Base-by-base conservation (phyloP, 2,888 invertebrate genomes). In the Troides helena region DNA sequence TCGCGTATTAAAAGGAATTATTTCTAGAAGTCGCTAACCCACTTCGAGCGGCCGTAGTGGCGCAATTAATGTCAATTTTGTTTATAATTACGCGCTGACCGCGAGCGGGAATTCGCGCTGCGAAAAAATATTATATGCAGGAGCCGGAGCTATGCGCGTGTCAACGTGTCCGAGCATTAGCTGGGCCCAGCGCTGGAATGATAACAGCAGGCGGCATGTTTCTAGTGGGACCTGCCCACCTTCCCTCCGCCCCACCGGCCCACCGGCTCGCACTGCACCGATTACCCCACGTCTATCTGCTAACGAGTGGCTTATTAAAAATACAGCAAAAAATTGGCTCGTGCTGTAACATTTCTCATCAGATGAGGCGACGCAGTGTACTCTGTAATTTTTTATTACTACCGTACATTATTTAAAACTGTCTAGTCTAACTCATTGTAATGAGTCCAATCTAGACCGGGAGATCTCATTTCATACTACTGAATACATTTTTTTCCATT, bases 51-150 rank as follows among this genome's bases (percentile, higher is more conserved):
- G 83, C 83, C 84, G 79, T 75, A 77, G 76, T 78, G 67, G 74
- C 80, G 83, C 81, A 91, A 91, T 91, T 90, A 88, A 85, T 90
- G 89, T 87, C 89, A 89, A 90, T 90, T 89, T 89, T 86, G 84
- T 87, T 87, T 88, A 87, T 90, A 90, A 90, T 90, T 88, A 82
- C 80, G 75, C 78, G 75, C 78, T 75, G 74, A 79, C 76, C 80
- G 73, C 72, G 74, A 67, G 74, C 64, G 64, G 74, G 75, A 73
- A 77, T 77, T 74, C 72, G 81, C 78, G 78, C 80, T 78, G 74
- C 2, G 53, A 18, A 53, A 81, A 84, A 85, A 85, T 85, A 82
- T 81, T 72, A 80, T 80, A 80, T 78, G 78, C 78, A 76, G 76
- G 79, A 73, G 71, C 70, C 53, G 66, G 65, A 74, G 71, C 72